Conservation (phyloP, 2,113 vertebrate species). For the Atractosteus spatula region DNA sequence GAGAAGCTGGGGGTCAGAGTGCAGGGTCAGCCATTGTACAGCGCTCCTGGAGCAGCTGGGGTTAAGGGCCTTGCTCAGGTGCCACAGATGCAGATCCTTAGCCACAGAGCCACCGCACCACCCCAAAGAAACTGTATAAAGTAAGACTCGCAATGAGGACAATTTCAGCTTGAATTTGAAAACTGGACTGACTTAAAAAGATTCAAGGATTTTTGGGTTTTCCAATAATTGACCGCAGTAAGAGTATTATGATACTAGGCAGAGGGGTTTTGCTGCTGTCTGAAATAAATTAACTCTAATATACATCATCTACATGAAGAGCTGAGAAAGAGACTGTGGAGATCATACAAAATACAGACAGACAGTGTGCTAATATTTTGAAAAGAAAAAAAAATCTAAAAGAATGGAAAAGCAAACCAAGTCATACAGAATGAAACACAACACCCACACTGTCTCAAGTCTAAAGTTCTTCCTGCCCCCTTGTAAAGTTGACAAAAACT, state of each 20-base stretch:
- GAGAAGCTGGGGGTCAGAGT: no score
- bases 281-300: neutral
- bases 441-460: constrained; percentile 1
- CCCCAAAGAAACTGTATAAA: no score
- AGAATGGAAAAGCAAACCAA: neutral
- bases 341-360: constrained; percentile 6
- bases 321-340: neutral
- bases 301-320: neutral
- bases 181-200: constrained; percentile 15
- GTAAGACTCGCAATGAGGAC: neutral
- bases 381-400: constrained; percentile 2
- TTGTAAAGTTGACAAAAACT: neutral
- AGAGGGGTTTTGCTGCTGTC: neutral
- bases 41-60: no score
- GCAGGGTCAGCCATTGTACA: no score
- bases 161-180: neutral
- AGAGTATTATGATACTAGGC: neutral
- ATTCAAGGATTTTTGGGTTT: neutral
- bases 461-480: constrained; percentile 17
- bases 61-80: no score
- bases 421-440: neutral
- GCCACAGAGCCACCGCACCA: no score
- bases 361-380: constrained; percentile 23
- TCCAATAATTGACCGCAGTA: neutral
- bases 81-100: no score